Evolutionary conservation across 2,888 invertebrate species (phyloP).

Genomic region (Nomada flava): DNA sequence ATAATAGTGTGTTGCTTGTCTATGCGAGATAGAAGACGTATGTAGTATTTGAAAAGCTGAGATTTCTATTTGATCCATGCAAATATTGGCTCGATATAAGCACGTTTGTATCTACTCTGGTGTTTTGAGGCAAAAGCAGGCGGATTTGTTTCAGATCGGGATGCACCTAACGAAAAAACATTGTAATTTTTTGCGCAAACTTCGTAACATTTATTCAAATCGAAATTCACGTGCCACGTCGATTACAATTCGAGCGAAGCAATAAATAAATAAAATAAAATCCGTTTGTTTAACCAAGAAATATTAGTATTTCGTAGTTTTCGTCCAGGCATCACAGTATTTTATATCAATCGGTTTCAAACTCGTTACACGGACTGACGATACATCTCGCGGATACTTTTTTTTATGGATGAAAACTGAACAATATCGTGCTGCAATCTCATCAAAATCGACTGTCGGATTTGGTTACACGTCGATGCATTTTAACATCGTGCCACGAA

Average conservation of each 20-base stretch:
- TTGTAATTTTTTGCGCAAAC: not conserved
- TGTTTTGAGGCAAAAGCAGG: not conserved
- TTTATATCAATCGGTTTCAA: constrained; percentile 8
- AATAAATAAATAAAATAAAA: not conserved
- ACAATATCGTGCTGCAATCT: constrained; percentile 22
- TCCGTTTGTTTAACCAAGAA: not conserved
- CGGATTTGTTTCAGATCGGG: constrained; percentile 22
- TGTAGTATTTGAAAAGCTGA: not conserved
- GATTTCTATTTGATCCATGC: constrained; percentile 27
- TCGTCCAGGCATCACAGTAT: too few species aligned
- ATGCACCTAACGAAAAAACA: not conserved
- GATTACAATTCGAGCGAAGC: not conserved
- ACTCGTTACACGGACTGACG: constrained; percentile 14
- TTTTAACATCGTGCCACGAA: constrained; percentile 29
- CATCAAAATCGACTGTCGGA: constrained; percentile 28
- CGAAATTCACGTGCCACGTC: too few species aligned
- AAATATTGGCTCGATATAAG: constrained; percentile 41
- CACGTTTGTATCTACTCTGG: constrained; percentile 20
- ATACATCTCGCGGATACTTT: not conserved
- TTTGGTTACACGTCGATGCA: constrained; percentile 38
- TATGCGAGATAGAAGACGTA: constrained; percentile 4
- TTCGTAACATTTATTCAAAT: not conserved
- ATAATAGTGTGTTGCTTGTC: not conserved
- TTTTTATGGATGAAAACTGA: constrained; percentile 20
- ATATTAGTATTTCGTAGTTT: not conserved